phyloP scores from a whole-genome alignment of 2,888 invertebrate genomes.

The Dendrolimus houi region DNA sequence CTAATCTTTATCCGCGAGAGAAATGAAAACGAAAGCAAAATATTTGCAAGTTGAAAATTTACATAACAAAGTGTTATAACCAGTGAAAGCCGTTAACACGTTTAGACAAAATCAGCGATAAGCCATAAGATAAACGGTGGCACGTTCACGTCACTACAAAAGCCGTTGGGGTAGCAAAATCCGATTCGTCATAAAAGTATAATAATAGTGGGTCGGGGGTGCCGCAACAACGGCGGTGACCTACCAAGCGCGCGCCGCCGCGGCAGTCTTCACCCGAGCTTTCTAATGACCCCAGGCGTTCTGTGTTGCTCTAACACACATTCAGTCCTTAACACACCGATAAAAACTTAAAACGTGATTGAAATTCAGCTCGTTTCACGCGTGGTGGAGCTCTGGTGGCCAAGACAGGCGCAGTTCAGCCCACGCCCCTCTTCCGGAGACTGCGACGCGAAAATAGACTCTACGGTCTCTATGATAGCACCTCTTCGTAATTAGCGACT shows the following conservation, averaged over 20 bases:
- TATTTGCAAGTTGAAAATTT: constrained; percentile 7
- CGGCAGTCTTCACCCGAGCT: constrained; percentile 72
- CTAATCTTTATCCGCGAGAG: too few species aligned
- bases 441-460: constrained; percentile 55
- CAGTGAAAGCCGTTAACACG: constrained; percentile 11
- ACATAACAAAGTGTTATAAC: constrained; percentile 12
- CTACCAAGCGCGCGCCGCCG: constrained; percentile 67
- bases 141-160: constrained; percentile 44
- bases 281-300: constrained; percentile 75
- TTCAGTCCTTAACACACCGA: constrained; percentile 38
- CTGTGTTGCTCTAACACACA: constrained; percentile 54
- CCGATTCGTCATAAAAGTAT: constrained; percentile 76
- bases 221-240: constrained; percentile 72
- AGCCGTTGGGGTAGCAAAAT: constrained; percentile 59
- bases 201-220: constrained; percentile 73
- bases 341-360: constrained; percentile 44
- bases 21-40: neutral
- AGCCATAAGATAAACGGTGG: constrained; percentile 29
- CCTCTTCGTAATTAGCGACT: constrained; percentile 53
- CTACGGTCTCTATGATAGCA: constrained; percentile 51
- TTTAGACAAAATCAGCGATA: constrained; percentile 20
- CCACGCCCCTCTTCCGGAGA: constrained; percentile 17
- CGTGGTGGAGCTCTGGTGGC: constrained; percentile 36
- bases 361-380: constrained; percentile 45
- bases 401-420: constrained; percentile 51